Base-by-base conservation (phyloP, 2,113 vertebrate species). In the Alligator mississippiensis region DNA sequence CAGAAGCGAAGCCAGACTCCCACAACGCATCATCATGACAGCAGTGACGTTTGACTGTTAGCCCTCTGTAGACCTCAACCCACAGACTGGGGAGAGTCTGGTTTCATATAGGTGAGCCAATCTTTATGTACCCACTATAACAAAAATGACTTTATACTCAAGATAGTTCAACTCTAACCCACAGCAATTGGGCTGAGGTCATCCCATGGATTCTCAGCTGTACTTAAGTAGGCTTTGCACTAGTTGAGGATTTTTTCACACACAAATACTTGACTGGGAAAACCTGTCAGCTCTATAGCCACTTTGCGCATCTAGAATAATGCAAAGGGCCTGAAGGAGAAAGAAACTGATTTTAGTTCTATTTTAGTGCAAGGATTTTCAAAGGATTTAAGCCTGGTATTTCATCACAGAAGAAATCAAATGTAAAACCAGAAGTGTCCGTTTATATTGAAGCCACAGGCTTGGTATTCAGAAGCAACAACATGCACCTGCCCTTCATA, bases 261-360 rank as follows among this genome's bases (percentile, higher is more conserved):
- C 16, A 55, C 72, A 92, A 95, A 85, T 21, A 74, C 66, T 21
- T 88, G 47, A 47, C 9, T 47, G 61, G 78, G 88, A 85, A 92
- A 85, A 84, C 64, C 64, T 13, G 47, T 10, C 70, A 61, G 78
- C 80, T 90, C 88, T 82, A 59, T 92, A 90, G 64, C 89, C 96
- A 93, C 17, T 74, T 59, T 59, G 70, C 21, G 58, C 28, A 68
- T 0, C 1, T 58, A 78, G 34, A 78, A 78, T 59, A 4, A 79
- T 30, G 47, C 25, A 59, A 87, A 91, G 21, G 47, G 62, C 93
- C 84, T 55, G 34, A 12, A 60, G 19, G 7, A 78, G 30, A 58
- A 78, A 60, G 28, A 75, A 64, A 6, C 2, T n/a, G 38, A 68
- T 63, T 81, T 0, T 5, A 85, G 81, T 54, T 94, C 21, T 22